phyloP scores from a whole-genome alignment of 1,140 invertebrate species.

The Diachasmimorpha longicaudata region DNA sequence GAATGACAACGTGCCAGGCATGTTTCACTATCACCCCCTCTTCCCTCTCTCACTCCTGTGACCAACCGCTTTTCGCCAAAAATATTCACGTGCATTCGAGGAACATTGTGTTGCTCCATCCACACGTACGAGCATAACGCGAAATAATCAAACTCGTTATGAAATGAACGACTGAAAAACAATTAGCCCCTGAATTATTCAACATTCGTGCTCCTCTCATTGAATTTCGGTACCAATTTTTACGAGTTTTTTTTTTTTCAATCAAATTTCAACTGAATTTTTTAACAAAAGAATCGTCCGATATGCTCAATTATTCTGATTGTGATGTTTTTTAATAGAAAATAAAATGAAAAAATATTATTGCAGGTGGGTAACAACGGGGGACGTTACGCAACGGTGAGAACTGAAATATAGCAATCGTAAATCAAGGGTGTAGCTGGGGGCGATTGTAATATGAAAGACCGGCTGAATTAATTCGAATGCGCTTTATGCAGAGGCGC shows the following conservation, averaged over 20 bases:
- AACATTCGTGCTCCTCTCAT: background rate
- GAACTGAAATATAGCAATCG: conserved; percentile 42
- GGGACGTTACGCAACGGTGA: conserved; percentile 9
- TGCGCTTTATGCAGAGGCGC: conserved; percentile 34
- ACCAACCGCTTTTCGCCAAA: background rate
- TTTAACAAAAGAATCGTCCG: background rate
- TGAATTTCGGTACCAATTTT: background rate
- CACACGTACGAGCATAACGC: background rate
- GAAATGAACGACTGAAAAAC: conserved; percentile 7
- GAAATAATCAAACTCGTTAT: conserved; percentile 14
- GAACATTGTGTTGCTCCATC: background rate
- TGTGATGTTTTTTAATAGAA: background rate
- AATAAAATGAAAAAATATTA: conserved; percentile 6
- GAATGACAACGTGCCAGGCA: conserved; percentile 8
- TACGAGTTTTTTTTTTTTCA: background rate
- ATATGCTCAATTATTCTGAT: background rate
- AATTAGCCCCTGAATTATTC: conserved; percentile 7
- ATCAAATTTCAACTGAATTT: background rate
- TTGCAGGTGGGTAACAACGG: conserved; percentile 3
- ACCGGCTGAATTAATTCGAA: conserved; percentile 51
- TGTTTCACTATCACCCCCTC: background rate
- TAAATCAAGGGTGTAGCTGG: conserved; percentile 43
- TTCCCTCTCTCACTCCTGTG: background rate
- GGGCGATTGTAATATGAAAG: conserved; percentile 54
- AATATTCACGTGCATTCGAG: background rate